Percentiles rank a stretch among this genome's conserved stretches.
These are phyloP conservation scores for Ernsta delagoae DNA, from an alignment of 2,888 invertebrate species.

Conservation along the genomic window DNA sequence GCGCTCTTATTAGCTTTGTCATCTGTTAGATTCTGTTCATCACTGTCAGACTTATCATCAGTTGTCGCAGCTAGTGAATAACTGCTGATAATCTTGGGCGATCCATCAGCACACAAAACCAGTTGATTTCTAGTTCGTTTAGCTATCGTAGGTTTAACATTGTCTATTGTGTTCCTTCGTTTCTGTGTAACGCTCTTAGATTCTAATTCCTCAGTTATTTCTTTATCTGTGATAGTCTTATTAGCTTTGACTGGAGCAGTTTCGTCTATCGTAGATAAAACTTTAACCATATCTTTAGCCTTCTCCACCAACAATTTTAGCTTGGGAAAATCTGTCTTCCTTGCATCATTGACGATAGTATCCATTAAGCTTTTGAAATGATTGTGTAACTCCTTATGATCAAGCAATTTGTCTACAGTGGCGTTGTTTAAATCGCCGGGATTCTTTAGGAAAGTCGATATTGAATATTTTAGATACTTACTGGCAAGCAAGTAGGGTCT, in stretches of 20 bases:
- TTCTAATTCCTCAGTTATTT: conserved; percentile 51
- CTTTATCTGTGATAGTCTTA: conserved; percentile 15
- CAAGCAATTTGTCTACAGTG: background rate
- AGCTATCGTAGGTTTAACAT: background rate
- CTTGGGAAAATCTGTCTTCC: conserved; percentile 49
- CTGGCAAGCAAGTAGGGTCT: conserved; percentile 45
- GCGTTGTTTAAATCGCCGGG: conserved; percentile 3
- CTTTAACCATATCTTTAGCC: conserved; percentile 60
- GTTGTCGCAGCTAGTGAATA: conserved; percentile 38
- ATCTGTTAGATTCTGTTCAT: background rate
- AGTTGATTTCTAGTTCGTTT: conserved; percentile 34
- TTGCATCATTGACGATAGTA: conserved; percentile 52
- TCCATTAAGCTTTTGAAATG: conserved; percentile 62
- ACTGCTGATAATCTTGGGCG: conserved; percentile 44
- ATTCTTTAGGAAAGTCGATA: conserved; percentile 47
- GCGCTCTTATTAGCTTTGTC: background rate
- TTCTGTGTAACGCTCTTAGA: background rate
- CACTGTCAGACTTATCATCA: background rate
- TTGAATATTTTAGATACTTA: conserved; percentile 52
- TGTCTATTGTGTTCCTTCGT: conserved; percentile 14
- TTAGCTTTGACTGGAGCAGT: conserved; percentile 19
- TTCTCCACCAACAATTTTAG: conserved; percentile 55
- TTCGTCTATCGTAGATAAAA: conserved; percentile 51
- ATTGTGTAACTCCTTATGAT: conserved; percentile 51
- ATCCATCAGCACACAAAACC: background rate